phyloP scores from a whole-genome alignment of 1,140 invertebrate genomes.

The Glossosoma conforme region DNA sequence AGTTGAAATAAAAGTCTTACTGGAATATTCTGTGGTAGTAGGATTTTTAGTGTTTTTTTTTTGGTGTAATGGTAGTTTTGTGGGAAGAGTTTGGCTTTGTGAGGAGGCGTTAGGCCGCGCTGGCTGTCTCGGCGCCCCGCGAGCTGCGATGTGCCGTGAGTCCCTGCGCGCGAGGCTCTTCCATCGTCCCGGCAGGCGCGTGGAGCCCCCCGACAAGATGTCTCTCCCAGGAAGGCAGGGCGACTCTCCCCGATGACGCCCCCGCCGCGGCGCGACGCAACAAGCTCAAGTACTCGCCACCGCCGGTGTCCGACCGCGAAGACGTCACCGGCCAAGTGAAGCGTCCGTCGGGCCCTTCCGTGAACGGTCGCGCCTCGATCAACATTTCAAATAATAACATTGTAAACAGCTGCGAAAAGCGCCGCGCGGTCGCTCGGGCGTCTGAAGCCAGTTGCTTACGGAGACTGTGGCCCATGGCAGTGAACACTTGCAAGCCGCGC shows the following conservation, averaged over 20 bases:
- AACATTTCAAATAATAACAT: constrained; percentile 5
- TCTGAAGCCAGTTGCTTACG: constrained; percentile 13
- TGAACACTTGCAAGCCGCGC: constrained; percentile 8
- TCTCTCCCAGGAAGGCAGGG: not conserved
- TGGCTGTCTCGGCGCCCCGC: not conserved
- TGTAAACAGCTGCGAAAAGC: not conserved
- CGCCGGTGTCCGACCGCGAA: not conserved
- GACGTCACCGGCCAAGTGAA: not conserved
- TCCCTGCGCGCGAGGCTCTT: not conserved
- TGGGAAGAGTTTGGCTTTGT: too few species aligned
- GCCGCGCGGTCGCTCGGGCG: not conserved
- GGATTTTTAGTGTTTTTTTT: too few species aligned
- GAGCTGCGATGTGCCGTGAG: constrained; percentile 12
- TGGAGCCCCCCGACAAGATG: constrained; percentile 8
- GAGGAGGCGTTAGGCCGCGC: too few species aligned
- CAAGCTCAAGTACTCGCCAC: not conserved
- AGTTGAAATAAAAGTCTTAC: too few species aligned
- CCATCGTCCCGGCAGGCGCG: not conserved
- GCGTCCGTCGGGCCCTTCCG: not conserved
- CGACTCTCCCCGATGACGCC: not conserved
- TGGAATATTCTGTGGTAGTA: too few species aligned
- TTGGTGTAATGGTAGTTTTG: too few species aligned
- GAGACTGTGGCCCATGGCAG: constrained; percentile 10
- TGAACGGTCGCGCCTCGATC: not conserved
- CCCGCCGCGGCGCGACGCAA: not conserved